Evolutionary conservation across 2,113 vertebrate species (phyloP).

Genomic region (Menura novaehollandiae): DNA sequence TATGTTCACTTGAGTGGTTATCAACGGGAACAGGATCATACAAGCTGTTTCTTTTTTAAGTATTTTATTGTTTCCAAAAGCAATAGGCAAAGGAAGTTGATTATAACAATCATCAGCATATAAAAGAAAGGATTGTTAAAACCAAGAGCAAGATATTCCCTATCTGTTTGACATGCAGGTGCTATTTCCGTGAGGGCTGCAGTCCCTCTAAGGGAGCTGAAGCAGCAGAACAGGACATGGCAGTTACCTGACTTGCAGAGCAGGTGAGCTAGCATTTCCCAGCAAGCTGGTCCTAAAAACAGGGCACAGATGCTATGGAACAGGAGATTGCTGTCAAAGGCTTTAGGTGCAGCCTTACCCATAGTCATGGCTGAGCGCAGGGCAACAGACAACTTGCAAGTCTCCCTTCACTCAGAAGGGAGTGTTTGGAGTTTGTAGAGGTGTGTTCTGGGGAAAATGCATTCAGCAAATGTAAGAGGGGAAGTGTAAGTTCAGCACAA

Average conservation of each 20-base stretch:
- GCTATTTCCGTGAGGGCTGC: neutral
- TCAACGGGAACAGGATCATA: neutral
- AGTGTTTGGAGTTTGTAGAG: neutral
- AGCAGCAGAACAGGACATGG: neutral
- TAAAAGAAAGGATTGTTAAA: neutral
- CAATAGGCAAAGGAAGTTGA: neutral
- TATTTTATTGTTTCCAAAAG: neutral
- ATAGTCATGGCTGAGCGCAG: neutral
- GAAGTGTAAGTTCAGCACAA: neutral
- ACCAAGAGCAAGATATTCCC: neutral
- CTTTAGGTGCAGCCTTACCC: neutral
- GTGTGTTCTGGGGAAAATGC: neutral
- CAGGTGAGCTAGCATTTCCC: neutral
- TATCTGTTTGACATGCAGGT: neutral
- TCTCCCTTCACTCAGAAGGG: neutral
- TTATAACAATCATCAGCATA: neutral
- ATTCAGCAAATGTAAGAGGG: neutral
- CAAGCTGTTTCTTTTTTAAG: neutral
- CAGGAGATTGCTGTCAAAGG: neutral
- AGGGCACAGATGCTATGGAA: accelerated
- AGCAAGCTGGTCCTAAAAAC: neutral
- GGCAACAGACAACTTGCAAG: neutral
- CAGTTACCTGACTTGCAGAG: neutral
- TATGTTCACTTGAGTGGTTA: neutral
- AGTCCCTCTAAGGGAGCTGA: neutral